Evolutionary conservation across 2,797 vertebrate genomes (phyloP).

Genomic region (Pachyuromys duprasi): DNA sequence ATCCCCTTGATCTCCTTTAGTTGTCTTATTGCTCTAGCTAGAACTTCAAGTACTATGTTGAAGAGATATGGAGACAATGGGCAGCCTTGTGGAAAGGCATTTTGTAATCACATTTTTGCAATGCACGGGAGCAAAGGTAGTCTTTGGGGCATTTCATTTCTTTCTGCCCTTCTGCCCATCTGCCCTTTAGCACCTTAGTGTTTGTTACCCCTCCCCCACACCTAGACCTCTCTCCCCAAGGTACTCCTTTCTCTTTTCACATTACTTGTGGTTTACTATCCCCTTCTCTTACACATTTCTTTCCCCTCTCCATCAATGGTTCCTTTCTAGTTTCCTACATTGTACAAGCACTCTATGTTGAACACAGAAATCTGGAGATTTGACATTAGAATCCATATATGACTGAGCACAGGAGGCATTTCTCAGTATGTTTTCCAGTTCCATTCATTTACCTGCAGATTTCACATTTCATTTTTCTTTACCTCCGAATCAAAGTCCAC

Average conservation of each 20-base stretch:
- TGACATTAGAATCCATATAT: not conserved
- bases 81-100: not conserved
- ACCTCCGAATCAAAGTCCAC: not conserved
- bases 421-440: not conserved
- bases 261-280: not conserved
- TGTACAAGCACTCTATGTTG: no score
- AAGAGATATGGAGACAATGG: no score
- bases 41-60: no score
- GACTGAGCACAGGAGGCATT: no score
- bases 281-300: not conserved
- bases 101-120: not conserved
- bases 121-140: not conserved
- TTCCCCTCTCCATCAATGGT: not conserved
- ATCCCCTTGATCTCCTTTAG: no score
- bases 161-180: not conserved
- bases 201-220: no score
- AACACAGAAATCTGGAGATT: not conserved
- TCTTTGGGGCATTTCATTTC: not conserved
- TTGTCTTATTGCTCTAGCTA: no score
- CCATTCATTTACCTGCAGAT: not conserved
- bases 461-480: not conserved
- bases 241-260: not conserved
- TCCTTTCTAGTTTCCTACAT: not conserved
- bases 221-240: not conserved
- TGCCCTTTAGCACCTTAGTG: no score